Percentiles rank a stretch among this genome's conserved stretches.
These are phyloP conservation scores for Athene noctua DNA, from an alignment of 2,113 vertebrate genomes.

Conservation along the genomic window DNA sequence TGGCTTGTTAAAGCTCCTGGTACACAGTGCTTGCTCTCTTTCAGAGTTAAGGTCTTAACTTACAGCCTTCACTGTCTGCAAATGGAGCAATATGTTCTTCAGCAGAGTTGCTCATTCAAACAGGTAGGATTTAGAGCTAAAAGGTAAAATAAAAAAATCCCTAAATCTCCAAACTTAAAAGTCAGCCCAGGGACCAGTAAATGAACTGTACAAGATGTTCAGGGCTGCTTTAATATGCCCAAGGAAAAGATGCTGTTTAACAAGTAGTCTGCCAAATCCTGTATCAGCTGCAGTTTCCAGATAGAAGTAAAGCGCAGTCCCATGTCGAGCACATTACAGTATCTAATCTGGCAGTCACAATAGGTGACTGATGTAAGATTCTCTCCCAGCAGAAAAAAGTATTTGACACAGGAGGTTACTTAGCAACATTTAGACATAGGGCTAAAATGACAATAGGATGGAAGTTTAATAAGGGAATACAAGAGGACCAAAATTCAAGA, in stretches of 20 bases:
- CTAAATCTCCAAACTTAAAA: neutral
- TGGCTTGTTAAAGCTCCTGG: neutral
- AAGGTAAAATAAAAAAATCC: neutral
- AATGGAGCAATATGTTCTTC: neutral
- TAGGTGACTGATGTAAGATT: constrained; percentile 58
- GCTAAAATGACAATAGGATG: constrained; percentile 15
- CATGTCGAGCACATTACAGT: constrained; percentile 41
- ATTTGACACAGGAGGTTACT: constrained; percentile 63
- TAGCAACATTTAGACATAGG: constrained; percentile 63
- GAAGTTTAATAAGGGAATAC: constrained; percentile 29
- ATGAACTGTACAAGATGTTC: neutral
- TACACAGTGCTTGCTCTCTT: neutral
- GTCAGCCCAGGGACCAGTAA: neutral
- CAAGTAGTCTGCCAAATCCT: constrained; percentile 40
- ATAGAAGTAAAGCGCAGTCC: constrained; percentile 35
- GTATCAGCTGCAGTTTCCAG: constrained; percentile 45
- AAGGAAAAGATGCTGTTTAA: constrained; percentile 19
- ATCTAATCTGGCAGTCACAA: constrained; percentile 65
- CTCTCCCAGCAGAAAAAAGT: constrained; percentile 47
- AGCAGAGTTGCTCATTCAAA: neutral
- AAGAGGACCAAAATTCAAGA: neutral
- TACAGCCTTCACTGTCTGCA: neutral
- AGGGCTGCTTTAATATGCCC: neutral
- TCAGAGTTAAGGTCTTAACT: neutral
- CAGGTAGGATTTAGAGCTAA: neutral